Base-by-base conservation (phyloP, 2,888 invertebrate genomes). In the Cantharis flavilabris region DNA sequence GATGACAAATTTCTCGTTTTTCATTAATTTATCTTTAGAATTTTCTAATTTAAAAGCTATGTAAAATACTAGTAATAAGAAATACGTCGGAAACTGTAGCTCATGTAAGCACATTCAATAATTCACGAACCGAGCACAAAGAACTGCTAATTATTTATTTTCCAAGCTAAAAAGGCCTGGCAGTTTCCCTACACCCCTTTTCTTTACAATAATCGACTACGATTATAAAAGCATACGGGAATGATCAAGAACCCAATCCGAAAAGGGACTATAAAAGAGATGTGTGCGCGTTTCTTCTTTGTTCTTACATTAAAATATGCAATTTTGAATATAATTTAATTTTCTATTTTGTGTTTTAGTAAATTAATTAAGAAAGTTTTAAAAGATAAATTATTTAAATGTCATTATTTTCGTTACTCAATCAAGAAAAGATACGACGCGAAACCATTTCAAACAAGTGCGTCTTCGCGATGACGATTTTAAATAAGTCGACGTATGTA, bases 91-190 rank as follows among this genome's bases (percentile, higher is more conserved):
- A 69, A 77, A 71, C 75, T 77, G 71, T 65, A 76, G 77, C 76
- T 75, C 77, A 77, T 79, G 79, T 79, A 79, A 73, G 79, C 79
- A 79, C 79, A 77, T 79, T 81, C 80, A 81, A 81, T 81, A 81
- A 81, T 81, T 81, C 81, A 81, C 76, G 79, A 76, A 74, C 76
- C 74, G 79, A 79, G 76, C 79, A 80, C 79, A 81, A 81, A 82
- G 80, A 81, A 82, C 79, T 80, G 80, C 81, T 81, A 82, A 83
- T 83, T 83, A 83, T 83, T 83, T 82, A 83, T 83, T 83, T 83
- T 83, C 80, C 78, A 73, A 80, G 81, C 78, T 80, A 82, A 82
- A 81, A 81, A 80, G 80, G 80, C 80, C 79, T 76, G 77, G 67
- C 65, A 76, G 78, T 77, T 72, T 75, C 73, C 77, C 72, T 75